phyloP scores from a whole-genome alignment of 2,797 vertebrate species.

The Labeo calbasu region DNA sequence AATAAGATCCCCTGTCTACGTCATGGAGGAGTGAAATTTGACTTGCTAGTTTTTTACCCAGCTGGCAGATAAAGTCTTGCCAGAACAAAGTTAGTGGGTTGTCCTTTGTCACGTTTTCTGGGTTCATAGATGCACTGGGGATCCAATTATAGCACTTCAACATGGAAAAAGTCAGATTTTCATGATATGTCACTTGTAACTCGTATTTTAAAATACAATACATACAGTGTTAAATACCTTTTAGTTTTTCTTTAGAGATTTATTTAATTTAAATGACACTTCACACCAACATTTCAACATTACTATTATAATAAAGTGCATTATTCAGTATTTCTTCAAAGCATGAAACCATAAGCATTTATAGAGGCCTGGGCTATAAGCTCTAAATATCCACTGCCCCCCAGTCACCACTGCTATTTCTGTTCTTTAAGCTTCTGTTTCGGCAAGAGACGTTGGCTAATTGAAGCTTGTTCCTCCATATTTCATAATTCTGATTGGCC shows the following conservation, averaged over 20 bases:
- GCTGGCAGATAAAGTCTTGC: too few species aligned
- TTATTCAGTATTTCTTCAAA: neutral
- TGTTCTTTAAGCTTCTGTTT: slow-evolving; percentile 47
- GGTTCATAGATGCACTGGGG: too few species aligned
- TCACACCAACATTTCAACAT: neutral
- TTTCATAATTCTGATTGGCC: slow-evolving; percentile 71
- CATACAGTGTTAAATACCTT: neutral
- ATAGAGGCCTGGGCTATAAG: slow-evolving; percentile 4
- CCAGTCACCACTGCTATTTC: slow-evolving; percentile 22
- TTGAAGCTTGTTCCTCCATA: slow-evolving; percentile 67
- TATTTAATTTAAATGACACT: neutral
- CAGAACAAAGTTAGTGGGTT: too few species aligned
- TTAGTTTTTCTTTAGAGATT: neutral
- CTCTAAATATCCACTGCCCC: slow-evolving; percentile 1
- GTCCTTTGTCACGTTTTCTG: too few species aligned
- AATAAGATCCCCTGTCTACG: too few species aligned
- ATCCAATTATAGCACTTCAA: too few species aligned
- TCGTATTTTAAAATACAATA: neutral
- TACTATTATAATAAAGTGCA: neutral
- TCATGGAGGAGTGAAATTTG: too few species aligned
- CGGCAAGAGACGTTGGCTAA: slow-evolving; percentile 66
- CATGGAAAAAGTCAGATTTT: too few species aligned
- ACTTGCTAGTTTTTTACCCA: too few species aligned
- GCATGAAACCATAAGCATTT: neutral
- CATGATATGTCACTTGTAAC: too few species aligned